Base-by-base conservation (phyloP, 2,113 vertebrate species). In the Crotalus horridus region DNA sequence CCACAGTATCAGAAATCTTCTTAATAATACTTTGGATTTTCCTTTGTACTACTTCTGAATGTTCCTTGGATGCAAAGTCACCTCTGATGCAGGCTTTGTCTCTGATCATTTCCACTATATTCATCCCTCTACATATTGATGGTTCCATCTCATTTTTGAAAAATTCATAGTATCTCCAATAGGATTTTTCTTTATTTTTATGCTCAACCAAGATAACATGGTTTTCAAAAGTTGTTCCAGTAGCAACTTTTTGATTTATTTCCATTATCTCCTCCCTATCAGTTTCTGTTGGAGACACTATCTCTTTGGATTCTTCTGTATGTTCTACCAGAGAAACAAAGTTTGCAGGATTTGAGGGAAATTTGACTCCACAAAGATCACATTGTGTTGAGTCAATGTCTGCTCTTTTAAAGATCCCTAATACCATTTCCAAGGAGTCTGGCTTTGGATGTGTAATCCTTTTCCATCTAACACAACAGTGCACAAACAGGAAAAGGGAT, bases 321-420 rank as follows among this genome's bases (percentile, higher is more conserved):
- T 69, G 93, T 46, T 97, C 96, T 4, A 93, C 43, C 0, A 6
- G 91, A 92, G 74, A 48, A 39, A 97, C 96, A 43, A 97, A 97
- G 94, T 59, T 96, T 91, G 97, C 95, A 0, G 96, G 93, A 74
- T 92, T 91, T 3, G 95, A 95, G 9, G 89, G 94, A 94, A 98
- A 98, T 90, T 97, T 98, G 29, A 98, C 96, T 1, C 98, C 98
- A 74, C 98, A 98, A 29, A 98, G 97, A 88, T 98, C 98, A 7
- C 98, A 98, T 94, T 98, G 98, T 0, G 98, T 98, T 93, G 95
- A 94, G 93, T 98, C 98, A 29, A 98, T 95, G 17, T 98, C 97
- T 2, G 98, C 98, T 90, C 93, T 97, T 95, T 97, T 98, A 95
- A 98, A 98, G 92, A 96, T 94, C 3, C 92, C 94, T 0, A 96